Evolutionary conservation across 2,113 vertebrate species (phyloP).

Genomic region (Python bivittatus): DNA sequence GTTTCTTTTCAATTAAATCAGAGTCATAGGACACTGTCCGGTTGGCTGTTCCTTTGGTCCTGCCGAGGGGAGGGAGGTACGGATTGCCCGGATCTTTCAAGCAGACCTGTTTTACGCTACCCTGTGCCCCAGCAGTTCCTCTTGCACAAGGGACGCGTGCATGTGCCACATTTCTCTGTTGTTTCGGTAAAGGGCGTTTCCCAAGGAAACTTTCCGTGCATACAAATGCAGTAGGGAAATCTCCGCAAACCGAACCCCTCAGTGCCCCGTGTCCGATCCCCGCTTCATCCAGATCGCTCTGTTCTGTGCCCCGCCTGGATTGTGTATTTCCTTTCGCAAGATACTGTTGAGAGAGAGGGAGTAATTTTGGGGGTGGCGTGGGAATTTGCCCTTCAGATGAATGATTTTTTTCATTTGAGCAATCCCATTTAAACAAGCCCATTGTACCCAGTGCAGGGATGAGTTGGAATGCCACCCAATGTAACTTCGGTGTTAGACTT

Average conservation of each 20-base stretch:
- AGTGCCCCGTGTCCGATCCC: not conserved
- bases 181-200: not conserved
- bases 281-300: not conserved
- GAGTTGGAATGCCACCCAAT: not conserved
- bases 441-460: not conserved
- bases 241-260: not conserved
- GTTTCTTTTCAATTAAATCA: conserved; percentile 14
- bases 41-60: conserved; percentile 4
- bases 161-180: not conserved
- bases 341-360: not conserved
- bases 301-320: not conserved
- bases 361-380: not conserved
- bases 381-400: not conserved
- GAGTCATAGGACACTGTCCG: not conserved
- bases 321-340: not conserved
- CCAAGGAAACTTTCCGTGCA: not conserved
- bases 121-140: not conserved
- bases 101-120: fast-evolving
- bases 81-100: not conserved
- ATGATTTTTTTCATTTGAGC: not conserved
- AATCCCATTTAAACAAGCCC: not conserved
- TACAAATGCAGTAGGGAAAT: not conserved
- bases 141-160: fast-evolving
- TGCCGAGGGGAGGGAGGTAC: not conserved
- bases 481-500: not conserved